Conservation (phyloP, 2,113 vertebrate species). For the Hippoglossus stenolepis region DNA sequence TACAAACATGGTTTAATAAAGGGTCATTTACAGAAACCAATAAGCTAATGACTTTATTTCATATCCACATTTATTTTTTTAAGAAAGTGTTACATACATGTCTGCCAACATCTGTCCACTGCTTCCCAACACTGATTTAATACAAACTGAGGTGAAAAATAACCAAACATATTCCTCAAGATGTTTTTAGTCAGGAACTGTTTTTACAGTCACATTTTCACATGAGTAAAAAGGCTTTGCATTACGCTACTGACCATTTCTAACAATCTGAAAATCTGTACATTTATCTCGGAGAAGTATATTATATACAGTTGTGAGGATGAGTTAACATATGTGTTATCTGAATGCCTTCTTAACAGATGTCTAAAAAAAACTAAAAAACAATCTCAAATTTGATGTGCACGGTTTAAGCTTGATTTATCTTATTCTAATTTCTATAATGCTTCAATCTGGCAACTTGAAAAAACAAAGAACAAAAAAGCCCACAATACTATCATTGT, state of each 20-base stretch:
- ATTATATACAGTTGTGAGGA: conserved; percentile 68
- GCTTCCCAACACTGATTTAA: conserved; percentile 65
- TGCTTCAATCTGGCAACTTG: conserved; percentile 67
- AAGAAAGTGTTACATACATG: conserved; percentile 77
- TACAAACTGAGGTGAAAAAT: conserved; percentile 71
- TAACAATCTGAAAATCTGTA: conserved; percentile 72
- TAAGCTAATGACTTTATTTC: conserved; percentile 28
- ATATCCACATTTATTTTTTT: conserved; percentile 72
- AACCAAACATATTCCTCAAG: conserved; percentile 48
- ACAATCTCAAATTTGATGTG: conserved; percentile 35
- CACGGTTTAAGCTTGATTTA: conserved; percentile 26
- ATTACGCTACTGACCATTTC: conserved; percentile 62
- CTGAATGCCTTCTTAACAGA: conserved; percentile 26
- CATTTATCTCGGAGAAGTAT: conserved; percentile 53
- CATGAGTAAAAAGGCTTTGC: conserved; percentile 58
- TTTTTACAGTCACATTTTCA: conserved; percentile 66
- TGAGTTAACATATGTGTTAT: conserved; percentile 34
- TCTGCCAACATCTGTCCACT: conserved; percentile 61
- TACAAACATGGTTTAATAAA: not conserved
- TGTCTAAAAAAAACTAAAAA: conserved; percentile 26
- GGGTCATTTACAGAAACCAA: conserved; percentile 11
- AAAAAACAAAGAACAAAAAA: conserved; percentile 24
- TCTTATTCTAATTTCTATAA: conserved; percentile 39
- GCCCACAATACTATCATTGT: conserved; percentile 20
- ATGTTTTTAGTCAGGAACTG: conserved; percentile 35